Evolutionary conservation across 1,140 invertebrate species (phyloP).

Genomic region (Drosophila suzukii): DNA sequence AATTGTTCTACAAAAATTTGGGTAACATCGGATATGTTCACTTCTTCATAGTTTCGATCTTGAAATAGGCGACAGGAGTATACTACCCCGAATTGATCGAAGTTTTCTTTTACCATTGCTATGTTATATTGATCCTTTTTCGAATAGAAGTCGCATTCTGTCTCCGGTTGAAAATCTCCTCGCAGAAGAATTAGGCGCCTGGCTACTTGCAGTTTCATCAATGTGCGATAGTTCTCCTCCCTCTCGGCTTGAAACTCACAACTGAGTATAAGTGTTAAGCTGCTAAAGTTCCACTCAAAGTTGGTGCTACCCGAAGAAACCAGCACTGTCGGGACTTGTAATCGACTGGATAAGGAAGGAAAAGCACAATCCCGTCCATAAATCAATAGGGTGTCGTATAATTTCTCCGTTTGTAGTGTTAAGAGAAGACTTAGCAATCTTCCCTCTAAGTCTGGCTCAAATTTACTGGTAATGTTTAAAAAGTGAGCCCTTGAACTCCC

Average conservation of each 20-base stretch:
- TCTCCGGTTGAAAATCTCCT: neutral
- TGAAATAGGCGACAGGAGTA: conserved; percentile 40
- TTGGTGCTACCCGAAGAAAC: conserved; percentile 22
- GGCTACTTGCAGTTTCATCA: conserved; percentile 35
- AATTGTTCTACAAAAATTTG: conserved; percentile 52
- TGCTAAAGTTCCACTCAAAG: conserved; percentile 43
- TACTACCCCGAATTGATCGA: neutral
- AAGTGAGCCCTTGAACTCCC: neutral
- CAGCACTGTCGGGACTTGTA: conserved; percentile 30
- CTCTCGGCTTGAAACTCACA: conserved; percentile 26
- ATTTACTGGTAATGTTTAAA: no score
- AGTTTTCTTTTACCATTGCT: conserved; percentile 22
- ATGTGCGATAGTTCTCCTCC: conserved; percentile 29
- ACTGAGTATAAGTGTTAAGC: conserved; percentile 31
- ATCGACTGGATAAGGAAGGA: conserved; percentile 9
- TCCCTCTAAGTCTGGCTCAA: neutral
- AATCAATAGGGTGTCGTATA: conserved; percentile 39
- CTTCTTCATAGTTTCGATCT: conserved; percentile 1
- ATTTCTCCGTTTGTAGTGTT: conserved; percentile 23
- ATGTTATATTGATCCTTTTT: conserved; percentile 54
- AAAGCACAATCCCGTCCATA: conserved; percentile 43
- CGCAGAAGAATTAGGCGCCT: conserved; percentile 29
- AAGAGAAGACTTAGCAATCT: conserved; percentile 16
- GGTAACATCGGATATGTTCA: neutral
- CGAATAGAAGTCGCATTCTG: conserved; percentile 16